Percentiles rank a stretch among this genome's conserved stretches.
Conservation (phyloP, 2,797 vertebrate species). For the Haliaeetus vocifer region DNA sequence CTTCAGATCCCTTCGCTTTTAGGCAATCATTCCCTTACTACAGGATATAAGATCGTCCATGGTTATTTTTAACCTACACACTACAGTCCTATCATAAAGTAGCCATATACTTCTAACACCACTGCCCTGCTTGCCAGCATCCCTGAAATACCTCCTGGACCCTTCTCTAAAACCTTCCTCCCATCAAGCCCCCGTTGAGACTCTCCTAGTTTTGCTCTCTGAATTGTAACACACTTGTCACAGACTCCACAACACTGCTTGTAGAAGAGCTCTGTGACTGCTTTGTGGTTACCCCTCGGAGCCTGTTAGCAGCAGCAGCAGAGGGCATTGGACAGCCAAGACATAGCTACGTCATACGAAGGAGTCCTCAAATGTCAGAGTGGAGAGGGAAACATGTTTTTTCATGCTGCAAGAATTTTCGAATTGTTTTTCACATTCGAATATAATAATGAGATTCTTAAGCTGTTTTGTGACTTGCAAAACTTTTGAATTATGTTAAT, state of each 20-base stretch:
- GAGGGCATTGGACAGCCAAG: background rate
- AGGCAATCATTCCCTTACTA: background rate
- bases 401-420: background rate
- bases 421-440: background rate
- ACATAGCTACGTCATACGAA: background rate
- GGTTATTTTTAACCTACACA: background rate
- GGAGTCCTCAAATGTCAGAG: background rate
- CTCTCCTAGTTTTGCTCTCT: background rate
- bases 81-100: background rate
- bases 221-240: background rate
- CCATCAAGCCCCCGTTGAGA: background rate
- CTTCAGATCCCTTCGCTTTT: background rate
- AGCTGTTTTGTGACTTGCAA: background rate
- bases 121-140: background rate
- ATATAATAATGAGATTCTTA: background rate
- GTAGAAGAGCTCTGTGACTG: background rate
- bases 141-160: background rate
- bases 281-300: background rate
- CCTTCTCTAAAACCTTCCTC: background rate
- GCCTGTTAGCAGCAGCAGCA: background rate
- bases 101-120: background rate
- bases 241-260: background rate
- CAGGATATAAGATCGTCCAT: background rate
- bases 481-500: background rate
- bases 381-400: background rate